Percentiles rank a stretch among this genome's conserved stretches.
These are phyloP conservation scores for Catajapyx aquilonaris DNA, from an alignment of 1,140 invertebrate species.

Conservation along the genomic window DNA sequence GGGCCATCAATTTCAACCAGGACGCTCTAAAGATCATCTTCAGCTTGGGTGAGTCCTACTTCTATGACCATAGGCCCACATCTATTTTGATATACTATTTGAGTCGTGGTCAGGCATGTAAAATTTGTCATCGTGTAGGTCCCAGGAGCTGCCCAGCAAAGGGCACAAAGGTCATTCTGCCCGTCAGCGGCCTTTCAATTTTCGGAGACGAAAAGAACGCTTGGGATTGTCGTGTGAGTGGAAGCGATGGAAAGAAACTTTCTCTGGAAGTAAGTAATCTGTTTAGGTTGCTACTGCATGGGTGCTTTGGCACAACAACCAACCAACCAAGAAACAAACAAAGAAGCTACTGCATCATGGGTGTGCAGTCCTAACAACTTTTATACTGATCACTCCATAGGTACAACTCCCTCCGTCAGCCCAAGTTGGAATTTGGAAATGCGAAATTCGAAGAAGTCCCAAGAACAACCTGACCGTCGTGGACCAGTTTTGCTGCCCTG, in stretches of 20 bases:
- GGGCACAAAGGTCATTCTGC: constrained; percentile 32
- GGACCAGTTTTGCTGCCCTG: constrained; percentile 18
- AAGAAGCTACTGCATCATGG: no score
- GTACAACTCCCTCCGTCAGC: constrained; percentile 29
- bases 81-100: constrained; percentile 14
- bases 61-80: no score
- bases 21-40: constrained; percentile 36
- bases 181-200: constrained; percentile 19
- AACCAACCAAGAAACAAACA: no score
- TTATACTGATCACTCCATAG: no score
- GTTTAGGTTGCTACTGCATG: no score
- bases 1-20: constrained; percentile 25
- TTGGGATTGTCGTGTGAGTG: constrained; percentile 28
- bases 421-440: constrained; percentile 38
- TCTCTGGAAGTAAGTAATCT: constrained; percentile 25
- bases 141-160: constrained; percentile 32
- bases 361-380: no score
- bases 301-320: no score
- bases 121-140: constrained; percentile 22
- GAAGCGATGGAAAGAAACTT: constrained; percentile 25
- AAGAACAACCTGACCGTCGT: constrained; percentile 22
- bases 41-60: constrained; percentile 32
- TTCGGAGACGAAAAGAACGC: constrained; percentile 22
- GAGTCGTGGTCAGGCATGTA: constrained; percentile 16
- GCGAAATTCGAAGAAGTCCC: constrained; percentile 32